phyloP scores from a whole-genome alignment of 2,888 invertebrate genomes.

The Hydraecia micacea region DNA sequence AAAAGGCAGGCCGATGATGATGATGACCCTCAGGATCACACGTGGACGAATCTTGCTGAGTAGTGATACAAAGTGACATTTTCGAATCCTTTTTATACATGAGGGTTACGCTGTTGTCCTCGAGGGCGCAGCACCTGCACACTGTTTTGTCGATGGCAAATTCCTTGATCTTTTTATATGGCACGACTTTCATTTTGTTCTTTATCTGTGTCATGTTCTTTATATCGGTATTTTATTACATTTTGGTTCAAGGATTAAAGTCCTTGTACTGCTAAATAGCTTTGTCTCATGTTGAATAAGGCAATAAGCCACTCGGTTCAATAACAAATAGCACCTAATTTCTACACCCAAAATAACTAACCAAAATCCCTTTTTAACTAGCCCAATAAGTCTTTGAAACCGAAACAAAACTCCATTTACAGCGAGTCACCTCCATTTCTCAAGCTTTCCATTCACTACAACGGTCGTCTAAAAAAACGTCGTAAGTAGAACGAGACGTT shows the following conservation, averaged over 20 bases:
- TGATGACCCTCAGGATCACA: not conserved
- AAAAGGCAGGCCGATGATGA: not conserved
- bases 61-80: not conserved
- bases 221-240: not conserved
- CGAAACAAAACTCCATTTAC: slow-evolving; percentile 37
- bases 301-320: not conserved
- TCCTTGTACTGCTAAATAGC: not conserved
- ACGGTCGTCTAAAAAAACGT: slow-evolving; percentile 51
- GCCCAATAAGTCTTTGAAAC: slow-evolving; percentile 21
- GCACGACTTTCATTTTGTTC: not conserved
- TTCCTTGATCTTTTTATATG: slow-evolving; percentile 20
- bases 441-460: slow-evolving; percentile 58
- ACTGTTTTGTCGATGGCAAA: not conserved
- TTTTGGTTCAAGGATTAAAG: not conserved
- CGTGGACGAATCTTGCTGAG: not conserved
- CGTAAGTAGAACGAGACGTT: slow-evolving; percentile 61
- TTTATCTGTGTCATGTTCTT: not conserved
- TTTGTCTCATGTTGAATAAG: too few relatives aligned
- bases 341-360: not conserved
- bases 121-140: not conserved
- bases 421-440: slow-evolving; percentile 58
- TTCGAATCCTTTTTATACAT: not conserved
- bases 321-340: not conserved
- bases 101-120: not conserved
- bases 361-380: slow-evolving; percentile 10